Evolutionary conservation across 2,888 invertebrate genomes (phyloP).

Genomic region (Hirtodrosophila duncani): DNA sequence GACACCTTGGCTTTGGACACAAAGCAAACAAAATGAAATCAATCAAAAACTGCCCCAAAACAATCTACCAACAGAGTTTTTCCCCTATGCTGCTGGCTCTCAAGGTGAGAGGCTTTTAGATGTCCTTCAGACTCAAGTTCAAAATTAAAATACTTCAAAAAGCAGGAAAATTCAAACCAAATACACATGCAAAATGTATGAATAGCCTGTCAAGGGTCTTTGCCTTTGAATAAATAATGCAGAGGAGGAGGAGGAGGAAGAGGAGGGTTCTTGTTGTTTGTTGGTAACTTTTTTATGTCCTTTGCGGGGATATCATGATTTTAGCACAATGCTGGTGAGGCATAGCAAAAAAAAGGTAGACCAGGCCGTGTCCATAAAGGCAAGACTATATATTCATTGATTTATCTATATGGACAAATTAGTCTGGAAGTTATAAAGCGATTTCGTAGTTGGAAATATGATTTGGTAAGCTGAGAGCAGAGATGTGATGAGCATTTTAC

Average conservation of each 20-base stretch:
- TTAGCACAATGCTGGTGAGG: too few relatives aligned
- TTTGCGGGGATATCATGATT: conserved; percentile 6
- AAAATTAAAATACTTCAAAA: conserved; percentile 37
- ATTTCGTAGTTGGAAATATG: too few relatives aligned
- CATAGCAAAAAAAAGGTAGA: too few relatives aligned
- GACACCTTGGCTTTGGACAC: too few relatives aligned
- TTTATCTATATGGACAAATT: too few relatives aligned
- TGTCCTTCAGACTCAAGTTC: conserved; percentile 8
- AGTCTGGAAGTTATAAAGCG: too few relatives aligned
- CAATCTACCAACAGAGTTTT: neutral
- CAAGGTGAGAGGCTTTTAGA: neutral
- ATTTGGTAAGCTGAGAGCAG: too few relatives aligned
- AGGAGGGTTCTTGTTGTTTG: conserved; percentile 13
- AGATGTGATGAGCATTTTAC: too few relatives aligned
- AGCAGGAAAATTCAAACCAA: conserved; percentile 14
- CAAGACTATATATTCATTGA: too few relatives aligned
- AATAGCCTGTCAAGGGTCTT: conserved; percentile 34
- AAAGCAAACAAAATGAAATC: too few relatives aligned
- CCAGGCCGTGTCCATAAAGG: conserved; percentile 25
- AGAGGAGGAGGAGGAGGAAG: conserved; percentile 33
- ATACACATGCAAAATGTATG: conserved; percentile 32
- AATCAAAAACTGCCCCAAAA: too few relatives aligned
- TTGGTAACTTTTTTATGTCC: neutral
- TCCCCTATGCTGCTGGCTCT: neutral
- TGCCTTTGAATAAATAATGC: conserved; percentile 39